Conservation (phyloP, 2,113 vertebrate species). For the Haliaeetus leucogaster region DNA sequence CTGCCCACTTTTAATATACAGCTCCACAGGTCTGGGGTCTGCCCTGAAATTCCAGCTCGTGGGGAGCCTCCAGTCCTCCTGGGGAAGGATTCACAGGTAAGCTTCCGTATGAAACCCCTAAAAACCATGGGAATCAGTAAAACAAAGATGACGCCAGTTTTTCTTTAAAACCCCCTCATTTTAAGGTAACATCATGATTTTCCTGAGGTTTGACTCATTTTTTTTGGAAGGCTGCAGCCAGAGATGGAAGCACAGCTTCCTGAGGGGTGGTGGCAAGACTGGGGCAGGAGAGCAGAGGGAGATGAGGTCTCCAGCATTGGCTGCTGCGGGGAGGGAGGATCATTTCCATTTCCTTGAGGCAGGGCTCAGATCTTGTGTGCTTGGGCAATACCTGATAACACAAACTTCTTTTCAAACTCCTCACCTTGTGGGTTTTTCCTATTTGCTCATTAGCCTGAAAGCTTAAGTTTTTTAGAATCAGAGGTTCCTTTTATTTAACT, state of each 20-base stretch:
- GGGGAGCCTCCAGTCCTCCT: neutral
- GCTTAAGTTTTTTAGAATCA: neutral
- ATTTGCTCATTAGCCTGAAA: neutral
- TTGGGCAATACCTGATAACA: neutral
- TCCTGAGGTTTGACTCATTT: neutral
- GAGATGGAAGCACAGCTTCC: neutral
- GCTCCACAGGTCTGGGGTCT: neutral
- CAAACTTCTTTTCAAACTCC: neutral
- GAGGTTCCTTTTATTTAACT: neutral
- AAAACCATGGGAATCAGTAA: neutral
- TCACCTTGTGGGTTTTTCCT: neutral
- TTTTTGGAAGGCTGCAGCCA: neutral
- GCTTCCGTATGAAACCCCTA: neutral
- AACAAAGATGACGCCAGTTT: neutral
- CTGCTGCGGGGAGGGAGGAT: neutral
- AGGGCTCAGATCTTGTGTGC: neutral
- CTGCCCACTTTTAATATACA: neutral
- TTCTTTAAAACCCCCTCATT: neutral
- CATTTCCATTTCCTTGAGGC: neutral
- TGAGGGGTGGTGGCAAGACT: accelerated
- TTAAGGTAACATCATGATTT: neutral
- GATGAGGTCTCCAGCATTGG: neutral
- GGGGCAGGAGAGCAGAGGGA: neutral
- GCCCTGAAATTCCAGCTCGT: neutral
- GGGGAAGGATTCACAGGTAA: neutral